Base-by-base conservation (phyloP, 2,888 invertebrate species). In the Macaria liturata region DNA sequence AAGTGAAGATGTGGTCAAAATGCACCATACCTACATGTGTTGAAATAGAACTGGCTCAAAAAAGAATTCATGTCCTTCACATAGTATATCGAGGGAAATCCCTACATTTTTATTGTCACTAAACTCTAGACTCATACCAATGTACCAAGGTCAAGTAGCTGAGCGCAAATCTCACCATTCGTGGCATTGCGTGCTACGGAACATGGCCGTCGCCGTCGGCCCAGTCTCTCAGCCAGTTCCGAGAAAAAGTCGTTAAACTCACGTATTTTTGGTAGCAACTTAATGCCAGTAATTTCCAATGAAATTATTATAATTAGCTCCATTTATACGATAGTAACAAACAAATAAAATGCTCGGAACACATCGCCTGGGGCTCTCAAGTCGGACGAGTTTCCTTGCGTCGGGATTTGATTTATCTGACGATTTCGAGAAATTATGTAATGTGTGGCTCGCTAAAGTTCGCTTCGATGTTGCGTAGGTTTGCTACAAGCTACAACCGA, bases 211-310 rank as follows among this genome's bases (percentile, higher is more conserved):
- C 76, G 84, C 84, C 85, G 78, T 65, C 82, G 83, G 86, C 74
- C 63, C 68, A 71, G 70, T 77, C 80, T 83, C 82, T 74, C 73
- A 68, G 83, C 81, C 82, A 81, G 74, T 91, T 91, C 91, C 85
- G 75, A 86, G 91, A 91, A 91, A 84, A 87, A 87, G 78, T 91
- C 89, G 91, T 91, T 91, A 90, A 90, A 88, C 84, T 88, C 87
- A 88, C 86, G 88, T 91, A 91, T 89, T 86, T 91, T 91, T 91
- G 91, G 91, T 91, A 91, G 91, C 91, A 87, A 81, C 83, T 84
- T 91, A 91, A 91, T 91, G 86, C 89, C 86, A 86, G 90, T 91
- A 86, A 91, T 91, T 90, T 87, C 75, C 80, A 83, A 78, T 80
- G 86, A 90, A 91, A 91, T 91, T 90, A 91, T 91, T 84, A 91